Base-by-base conservation (phyloP, 2,113 vertebrate genomes). In the Microcebus jonahi region DNA sequence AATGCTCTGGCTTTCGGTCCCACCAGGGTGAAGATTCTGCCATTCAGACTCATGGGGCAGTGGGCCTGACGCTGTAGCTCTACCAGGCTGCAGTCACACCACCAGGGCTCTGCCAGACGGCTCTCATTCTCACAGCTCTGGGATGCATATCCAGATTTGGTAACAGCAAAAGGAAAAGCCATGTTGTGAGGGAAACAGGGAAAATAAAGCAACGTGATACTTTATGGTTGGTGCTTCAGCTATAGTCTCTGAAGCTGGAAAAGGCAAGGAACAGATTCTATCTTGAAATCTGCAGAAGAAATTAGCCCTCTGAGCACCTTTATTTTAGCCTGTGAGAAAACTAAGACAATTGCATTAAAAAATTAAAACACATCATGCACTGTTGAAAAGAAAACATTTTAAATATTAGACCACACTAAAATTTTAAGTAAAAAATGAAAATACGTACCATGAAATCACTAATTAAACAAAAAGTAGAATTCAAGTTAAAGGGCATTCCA, bases 1-100 rank as follows among this genome's bases (percentile, higher is more conserved):
- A 39, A 8, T 8, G 1, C 2, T 55, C 8, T 14, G 27, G 1
- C 3, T 9, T 79, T 10, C 3, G 48, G 13, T 3, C 9, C 39
- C 8, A 15, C 3, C 67, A 12, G 34, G 3, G 17, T 65, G 13
- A 23, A n/a, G 14, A 21, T 8, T 6, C 17, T 45, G 6, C 14
- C 39, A 29, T 27, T 1, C 45, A 48, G 39, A 36, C 6, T 53
- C 15, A 36, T 5, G 45, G 6, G 6, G 39, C 3, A 15, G 10
- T 48, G 55, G 39, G 45, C n/a, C 34, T 61, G 17, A 8, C 34
- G 7, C 31, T 36, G 4, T 2, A 23, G 4, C 6, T 67, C 25
- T 25, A 9, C 20, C 18, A 25, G 18, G 61, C 42, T 31, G 6
- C 3, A 45, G 29, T 31, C 8, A 29, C 36, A 61, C 25, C 39